Conservation (phyloP, 2,797 vertebrate species). For the Kryptolebias ocellatus region DNA sequence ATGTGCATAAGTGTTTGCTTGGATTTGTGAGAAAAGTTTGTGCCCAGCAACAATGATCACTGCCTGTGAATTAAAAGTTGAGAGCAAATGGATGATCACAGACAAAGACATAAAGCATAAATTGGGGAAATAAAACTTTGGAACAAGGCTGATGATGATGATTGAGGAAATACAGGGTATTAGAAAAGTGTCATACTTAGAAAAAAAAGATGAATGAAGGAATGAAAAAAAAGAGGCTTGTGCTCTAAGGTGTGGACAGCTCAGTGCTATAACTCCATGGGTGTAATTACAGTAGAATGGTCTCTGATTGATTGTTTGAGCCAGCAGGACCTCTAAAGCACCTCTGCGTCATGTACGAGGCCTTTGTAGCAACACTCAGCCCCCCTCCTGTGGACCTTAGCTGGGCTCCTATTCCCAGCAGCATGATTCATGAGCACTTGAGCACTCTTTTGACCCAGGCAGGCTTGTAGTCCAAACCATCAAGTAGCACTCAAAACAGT, state of each 20-base stretch:
- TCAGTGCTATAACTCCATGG: conserved; percentile 45
- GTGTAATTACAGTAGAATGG: conserved; percentile 71
- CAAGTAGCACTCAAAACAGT: conserved; percentile 77
- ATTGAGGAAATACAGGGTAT: conserved; percentile 34
- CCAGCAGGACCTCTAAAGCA: conserved; percentile 60
- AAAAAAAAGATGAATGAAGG: conserved; percentile 24
- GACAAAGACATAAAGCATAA: conserved; percentile 17
- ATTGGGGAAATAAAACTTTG: not conserved
- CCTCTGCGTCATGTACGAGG: conserved; percentile 53
- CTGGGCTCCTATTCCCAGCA: conserved; percentile 64
- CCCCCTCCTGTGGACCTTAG: conserved; percentile 53
- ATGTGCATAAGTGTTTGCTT: conserved; percentile 20
- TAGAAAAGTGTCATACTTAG: conserved; percentile 28
- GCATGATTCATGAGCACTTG: conserved; percentile 78
- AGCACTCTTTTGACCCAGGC: conserved; percentile 65
- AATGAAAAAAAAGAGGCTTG: conserved; percentile 23
- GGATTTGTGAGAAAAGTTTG: conserved; percentile 31
- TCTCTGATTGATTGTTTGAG: conserved; percentile 76
- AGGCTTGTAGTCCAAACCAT: conserved; percentile 72
- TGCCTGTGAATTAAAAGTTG: conserved; percentile 41
- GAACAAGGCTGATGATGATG: conserved; percentile 25
- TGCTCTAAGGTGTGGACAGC: conserved; percentile 58
- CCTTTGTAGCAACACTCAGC: conserved; percentile 46
- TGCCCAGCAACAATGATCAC: conserved; percentile 8
- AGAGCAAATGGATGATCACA: conserved; percentile 29